These are phyloP conservation scores for Amphipoea oculea DNA, from an alignment of 2,888 invertebrate species.

Conservation along the genomic window DNA sequence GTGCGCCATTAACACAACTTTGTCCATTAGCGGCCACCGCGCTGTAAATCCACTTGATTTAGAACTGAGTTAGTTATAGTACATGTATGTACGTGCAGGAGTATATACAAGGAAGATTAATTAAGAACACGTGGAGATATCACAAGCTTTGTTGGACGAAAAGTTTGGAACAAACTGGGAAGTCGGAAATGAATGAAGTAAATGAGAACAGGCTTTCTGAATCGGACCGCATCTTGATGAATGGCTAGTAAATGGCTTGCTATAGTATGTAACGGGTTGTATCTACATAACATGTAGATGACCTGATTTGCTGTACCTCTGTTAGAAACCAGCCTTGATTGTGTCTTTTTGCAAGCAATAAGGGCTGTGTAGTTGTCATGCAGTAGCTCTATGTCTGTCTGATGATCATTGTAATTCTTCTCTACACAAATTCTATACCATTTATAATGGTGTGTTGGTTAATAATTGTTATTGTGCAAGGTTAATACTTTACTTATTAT, in stretches of 20 bases:
- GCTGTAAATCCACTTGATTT: conserved; percentile 79
- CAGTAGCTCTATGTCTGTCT: not conserved
- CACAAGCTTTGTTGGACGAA: conserved; percentile 13
- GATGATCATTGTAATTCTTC: not conserved
- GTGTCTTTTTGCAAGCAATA: not conserved
- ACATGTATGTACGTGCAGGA: conserved; percentile 14
- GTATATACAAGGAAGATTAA: conserved; percentile 52
- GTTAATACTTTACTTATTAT: not conserved
- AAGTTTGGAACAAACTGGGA: not conserved
- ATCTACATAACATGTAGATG: not conserved
- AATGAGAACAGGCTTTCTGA: not conserved
- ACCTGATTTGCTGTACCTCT: not conserved
- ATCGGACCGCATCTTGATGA: not conserved
- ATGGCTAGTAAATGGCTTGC: not conserved
- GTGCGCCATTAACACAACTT: conserved; percentile 71
- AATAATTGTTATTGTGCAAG: too few relatives aligned
- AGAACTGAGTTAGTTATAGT: conserved; percentile 56
- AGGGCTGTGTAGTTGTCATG: not conserved
- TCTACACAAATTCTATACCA: not conserved
- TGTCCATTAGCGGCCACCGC: conserved; percentile 71
- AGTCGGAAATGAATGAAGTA: not conserved
- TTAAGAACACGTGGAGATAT: conserved; percentile 51
- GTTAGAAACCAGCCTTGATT: too few relatives aligned
- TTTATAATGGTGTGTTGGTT: too few relatives aligned
- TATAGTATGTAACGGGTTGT: not conserved